Conservation (phyloP, 2,888 invertebrate species). For the Formica aserva region DNA sequence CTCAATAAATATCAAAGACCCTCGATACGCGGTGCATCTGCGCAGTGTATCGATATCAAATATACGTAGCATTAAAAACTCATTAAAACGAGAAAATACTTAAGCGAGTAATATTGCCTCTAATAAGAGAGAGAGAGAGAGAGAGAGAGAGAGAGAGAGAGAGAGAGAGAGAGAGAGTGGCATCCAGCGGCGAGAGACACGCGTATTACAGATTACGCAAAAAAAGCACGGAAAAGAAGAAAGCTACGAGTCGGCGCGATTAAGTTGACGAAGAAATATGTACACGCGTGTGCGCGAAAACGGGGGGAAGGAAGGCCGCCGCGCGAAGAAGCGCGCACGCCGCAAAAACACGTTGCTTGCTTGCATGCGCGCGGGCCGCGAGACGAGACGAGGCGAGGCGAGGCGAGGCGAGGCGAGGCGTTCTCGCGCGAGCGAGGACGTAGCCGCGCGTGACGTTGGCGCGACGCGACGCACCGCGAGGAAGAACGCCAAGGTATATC, state of each 20-base stretch:
- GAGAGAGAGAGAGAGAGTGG: not conserved
- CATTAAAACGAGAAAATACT: conserved; percentile 10
- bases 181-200: conserved; percentile 16
- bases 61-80: conserved; percentile 2
- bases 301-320: conserved; percentile 37
- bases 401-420: conserved; percentile 41
- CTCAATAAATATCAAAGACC: conserved; percentile 1
- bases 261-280: conserved; percentile 53
- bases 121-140: not conserved
- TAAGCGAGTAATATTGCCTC: conserved; percentile 15
- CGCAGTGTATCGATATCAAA: not conserved
- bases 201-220: conserved; percentile 17
- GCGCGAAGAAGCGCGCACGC: conserved; percentile 52
- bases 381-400: not conserved
- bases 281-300: conserved; percentile 43
- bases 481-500: conserved; percentile 47
- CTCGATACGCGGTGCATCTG: not conserved
- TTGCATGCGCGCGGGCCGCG: conserved; percentile 30
- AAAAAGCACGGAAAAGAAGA: conserved; percentile 25
- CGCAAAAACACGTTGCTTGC: conserved; percentile 54
- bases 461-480: not conserved
- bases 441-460: conserved; percentile 29
- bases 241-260: conserved; percentile 41
- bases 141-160: not conserved
- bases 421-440: conserved; percentile 64